A percentile compares a stretch with the other conserved stretches of the same genome.
These are phyloP conservation scores for Echinometra lucunter DNA, from an alignment of 53 echinoderm and acorn worm species.

Conservation along the genomic window DNA sequence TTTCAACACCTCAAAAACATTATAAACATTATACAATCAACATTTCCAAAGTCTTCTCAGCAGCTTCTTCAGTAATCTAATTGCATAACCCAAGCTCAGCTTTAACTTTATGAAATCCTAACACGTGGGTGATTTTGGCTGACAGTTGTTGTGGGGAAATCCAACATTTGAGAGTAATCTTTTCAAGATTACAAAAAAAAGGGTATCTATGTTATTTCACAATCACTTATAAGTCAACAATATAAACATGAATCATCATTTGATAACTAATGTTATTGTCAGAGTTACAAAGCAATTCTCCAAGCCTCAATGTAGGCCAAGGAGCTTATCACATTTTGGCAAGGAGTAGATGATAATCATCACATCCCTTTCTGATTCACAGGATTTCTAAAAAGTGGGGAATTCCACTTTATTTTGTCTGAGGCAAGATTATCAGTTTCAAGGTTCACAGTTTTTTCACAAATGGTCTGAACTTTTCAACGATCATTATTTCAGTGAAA, in stretches of 20 bases:
- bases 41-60: too few species aligned
- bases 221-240: background rate
- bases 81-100: background rate
- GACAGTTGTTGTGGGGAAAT: background rate
- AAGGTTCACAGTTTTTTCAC: background rate
- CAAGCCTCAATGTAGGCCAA: background rate
- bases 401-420: background rate
- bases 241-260: background rate
- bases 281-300: background rate
- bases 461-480: background rate
- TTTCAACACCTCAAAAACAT: too few species aligned
- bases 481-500: too few species aligned
- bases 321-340: background rate
- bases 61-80: too few species aligned
- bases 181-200: background rate
- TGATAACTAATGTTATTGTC: background rate
- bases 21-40: too few species aligned
- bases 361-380: background rate
- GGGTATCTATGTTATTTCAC: background rate
- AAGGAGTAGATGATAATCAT: background rate
- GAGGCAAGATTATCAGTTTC: background rate
- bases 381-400: background rate
- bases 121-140: background rate
- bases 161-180: slow-evolving; percentile 6
- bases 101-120: background rate